These are phyloP conservation scores for Sanderia malayensis DNA, from an alignment of 30 jellyfish, hydroid and myxozoan genomes.

Conservation along the genomic window DNA sequence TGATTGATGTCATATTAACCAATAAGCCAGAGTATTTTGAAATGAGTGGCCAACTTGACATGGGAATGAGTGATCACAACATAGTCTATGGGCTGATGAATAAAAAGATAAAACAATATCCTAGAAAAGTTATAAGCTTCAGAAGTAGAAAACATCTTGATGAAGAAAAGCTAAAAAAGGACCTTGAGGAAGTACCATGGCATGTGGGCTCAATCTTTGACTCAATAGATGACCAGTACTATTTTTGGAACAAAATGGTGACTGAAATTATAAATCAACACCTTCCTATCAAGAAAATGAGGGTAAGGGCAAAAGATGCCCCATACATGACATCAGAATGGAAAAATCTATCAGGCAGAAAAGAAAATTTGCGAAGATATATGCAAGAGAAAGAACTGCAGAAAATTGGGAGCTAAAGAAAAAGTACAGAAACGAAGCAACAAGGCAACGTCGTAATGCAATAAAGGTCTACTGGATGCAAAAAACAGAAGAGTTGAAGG, in stretches of 20 bases:
- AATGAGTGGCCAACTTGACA: constrained; percentile 27
- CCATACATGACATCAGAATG: constrained; percentile 9
- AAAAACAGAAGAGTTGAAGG: constrained; percentile 15
- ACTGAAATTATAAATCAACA: constrained; percentile 29
- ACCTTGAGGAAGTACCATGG: constrained; percentile 9
- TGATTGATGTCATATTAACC: too few species aligned
- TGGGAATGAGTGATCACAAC: constrained; percentile 10
- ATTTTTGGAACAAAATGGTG: constrained; percentile 26
- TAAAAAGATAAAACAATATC: constrained; percentile 17
- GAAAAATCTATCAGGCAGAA: constrained; percentile 4
- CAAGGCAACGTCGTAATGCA: constrained; percentile 29
- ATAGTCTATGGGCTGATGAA: neutral
- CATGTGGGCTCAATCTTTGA: constrained; percentile 11
- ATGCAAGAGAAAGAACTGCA: neutral
- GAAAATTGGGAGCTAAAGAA: constrained; percentile 8
- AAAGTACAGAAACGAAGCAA: constrained; percentile 21
- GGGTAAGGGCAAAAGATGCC: neutral
- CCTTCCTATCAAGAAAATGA: constrained; percentile 20
- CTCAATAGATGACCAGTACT: constrained; percentile 7
- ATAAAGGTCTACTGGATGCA: constrained; percentile 16
- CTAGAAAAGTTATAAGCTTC: constrained; percentile 11
- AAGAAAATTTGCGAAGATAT: neutral
- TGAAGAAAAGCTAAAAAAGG: constrained; percentile 22
- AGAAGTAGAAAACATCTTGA: constrained; percentile 23
- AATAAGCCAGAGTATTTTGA: constrained; percentile 26